phyloP scores from a whole-genome alignment of 1,140 invertebrate species.

The Radopholus similis region DNA sequence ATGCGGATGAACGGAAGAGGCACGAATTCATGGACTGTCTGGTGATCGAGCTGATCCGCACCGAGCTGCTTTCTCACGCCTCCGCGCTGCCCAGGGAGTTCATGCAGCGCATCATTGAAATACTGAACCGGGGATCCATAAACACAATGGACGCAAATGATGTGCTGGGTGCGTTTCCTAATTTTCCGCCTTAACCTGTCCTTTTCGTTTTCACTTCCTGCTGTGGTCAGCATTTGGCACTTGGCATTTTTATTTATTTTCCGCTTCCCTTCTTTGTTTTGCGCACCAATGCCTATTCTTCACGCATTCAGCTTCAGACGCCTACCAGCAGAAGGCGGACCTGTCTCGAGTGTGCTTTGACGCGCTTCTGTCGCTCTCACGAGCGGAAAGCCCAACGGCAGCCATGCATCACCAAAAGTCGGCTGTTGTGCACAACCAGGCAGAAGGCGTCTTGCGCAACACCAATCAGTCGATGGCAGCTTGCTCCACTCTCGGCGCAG shows the following conservation, averaged over 20 bases:
- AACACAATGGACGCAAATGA: conserved; percentile 61
- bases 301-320: conserved; percentile 58
- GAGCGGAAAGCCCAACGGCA: conserved; percentile 21
- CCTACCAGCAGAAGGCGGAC: conserved; percentile 51
- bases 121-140: conserved; percentile 87
- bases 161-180: conserved; percentile 46
- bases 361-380: conserved; percentile 52
- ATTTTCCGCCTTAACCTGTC: not conserved
- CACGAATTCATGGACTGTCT: conserved; percentile 63
- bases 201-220: not conserved
- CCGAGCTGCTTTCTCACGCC: conserved; percentile 79
- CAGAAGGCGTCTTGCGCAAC: not conserved
- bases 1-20: conserved; percentile 52
- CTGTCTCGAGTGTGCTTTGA: conserved; percentile 58
- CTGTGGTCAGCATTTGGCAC: conserved; percentile 15
- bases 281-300: not conserved
- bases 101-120: conserved; percentile 77
- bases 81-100: conserved; percentile 77
- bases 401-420: not conserved
- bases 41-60: conserved; percentile 77
- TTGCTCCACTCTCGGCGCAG: conserved; percentile 38
- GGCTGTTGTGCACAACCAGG: no score
- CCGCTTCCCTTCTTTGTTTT: conserved; percentile 12
- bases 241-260: conserved; percentile 7
- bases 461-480: conserved; percentile 6